phyloP scores from a whole-genome alignment of 2,797 vertebrate genomes.

The Scolopax rusticola region DNA sequence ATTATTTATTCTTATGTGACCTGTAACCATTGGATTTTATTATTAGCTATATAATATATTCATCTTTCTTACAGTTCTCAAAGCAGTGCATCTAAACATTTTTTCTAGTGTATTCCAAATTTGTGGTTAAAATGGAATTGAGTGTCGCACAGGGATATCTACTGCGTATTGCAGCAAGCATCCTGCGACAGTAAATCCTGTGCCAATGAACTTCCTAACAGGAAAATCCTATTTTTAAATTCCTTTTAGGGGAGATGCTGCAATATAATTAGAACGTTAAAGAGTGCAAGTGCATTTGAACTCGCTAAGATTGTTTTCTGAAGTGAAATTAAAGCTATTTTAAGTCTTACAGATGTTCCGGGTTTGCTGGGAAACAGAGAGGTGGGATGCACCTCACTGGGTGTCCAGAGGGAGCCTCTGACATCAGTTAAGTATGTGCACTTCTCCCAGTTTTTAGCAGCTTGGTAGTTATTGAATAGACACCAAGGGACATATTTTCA shows the following conservation, averaged over 20 bases:
- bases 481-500: not conserved
- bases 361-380: not conserved
- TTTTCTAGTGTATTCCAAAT: not conserved
- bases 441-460: not conserved
- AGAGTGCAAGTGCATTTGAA: not conserved
- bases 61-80: not conserved
- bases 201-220: not conserved
- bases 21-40: not conserved
- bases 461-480: not conserved
- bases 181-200: not conserved
- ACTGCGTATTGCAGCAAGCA: not conserved
- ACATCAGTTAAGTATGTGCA: not conserved
- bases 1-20: not conserved
- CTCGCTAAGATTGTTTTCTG: not conserved
- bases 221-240: not conserved
- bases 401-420: not conserved
- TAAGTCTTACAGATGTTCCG: not conserved
- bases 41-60: not conserved
- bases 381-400: not conserved
- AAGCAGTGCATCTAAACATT: not conserved
- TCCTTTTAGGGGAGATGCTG: not conserved
- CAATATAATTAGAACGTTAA: not conserved
- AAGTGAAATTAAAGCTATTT: not conserved
- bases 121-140: not conserved
- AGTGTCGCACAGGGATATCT: not conserved